Evolutionary conservation across 2,113 vertebrate species (phyloP).

Genomic region (Cygnus atratus): DNA sequence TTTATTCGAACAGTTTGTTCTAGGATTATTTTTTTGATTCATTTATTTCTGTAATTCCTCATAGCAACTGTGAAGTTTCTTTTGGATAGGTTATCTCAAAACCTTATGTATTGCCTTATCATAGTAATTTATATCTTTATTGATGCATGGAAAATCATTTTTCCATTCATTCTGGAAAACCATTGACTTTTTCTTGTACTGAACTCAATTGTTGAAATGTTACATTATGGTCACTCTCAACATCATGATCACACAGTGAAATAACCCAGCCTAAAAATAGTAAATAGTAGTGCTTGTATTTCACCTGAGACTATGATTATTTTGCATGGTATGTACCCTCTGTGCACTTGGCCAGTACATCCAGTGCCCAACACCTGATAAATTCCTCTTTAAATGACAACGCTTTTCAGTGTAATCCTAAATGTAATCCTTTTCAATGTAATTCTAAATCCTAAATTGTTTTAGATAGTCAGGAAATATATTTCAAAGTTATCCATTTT

Average conservation of each 20-base stretch:
- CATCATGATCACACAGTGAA: background rate
- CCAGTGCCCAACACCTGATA: constrained; percentile 13
- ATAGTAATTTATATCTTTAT: background rate
- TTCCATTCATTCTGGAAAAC: background rate
- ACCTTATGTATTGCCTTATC: background rate
- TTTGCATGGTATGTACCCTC: background rate
- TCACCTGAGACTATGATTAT: background rate
- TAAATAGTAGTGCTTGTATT: background rate
- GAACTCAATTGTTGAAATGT: background rate
- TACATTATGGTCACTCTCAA: background rate
- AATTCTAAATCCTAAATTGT: background rate
- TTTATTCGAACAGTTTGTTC: background rate
- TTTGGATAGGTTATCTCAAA: background rate
- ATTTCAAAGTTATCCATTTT: background rate
- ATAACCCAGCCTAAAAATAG: constrained; percentile 5
- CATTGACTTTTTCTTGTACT: background rate
- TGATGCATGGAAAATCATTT: background rate
- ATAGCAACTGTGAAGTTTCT: background rate
- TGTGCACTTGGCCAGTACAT: background rate
- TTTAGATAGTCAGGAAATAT: background rate
- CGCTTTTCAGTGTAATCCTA: background rate
- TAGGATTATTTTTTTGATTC: background rate
- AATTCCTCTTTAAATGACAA: background rate
- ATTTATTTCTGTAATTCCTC: background rate
- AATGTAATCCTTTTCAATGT: background rate